Evolutionary conservation across 1,140 invertebrate species (phyloP), one percentile per base, ranked within the genome.

Genomic region (Drosophila fuyamai): DNA sequence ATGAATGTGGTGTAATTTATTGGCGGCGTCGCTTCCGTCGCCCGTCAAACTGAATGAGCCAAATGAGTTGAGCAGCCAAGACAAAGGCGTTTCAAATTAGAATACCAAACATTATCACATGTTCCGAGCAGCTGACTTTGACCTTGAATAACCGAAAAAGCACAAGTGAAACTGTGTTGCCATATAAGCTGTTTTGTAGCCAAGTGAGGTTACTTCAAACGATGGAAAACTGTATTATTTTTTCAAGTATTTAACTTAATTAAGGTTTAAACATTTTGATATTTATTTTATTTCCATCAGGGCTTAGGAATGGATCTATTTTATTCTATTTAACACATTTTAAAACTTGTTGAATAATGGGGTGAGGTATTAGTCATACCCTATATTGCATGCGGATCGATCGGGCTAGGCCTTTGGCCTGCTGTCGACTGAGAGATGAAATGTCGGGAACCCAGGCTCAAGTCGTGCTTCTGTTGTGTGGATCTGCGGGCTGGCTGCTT

Each of bases 91-190:
- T 72, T 71, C 65, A 35, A 72, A 72, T 72, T 71, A 50, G 68
- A 72, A 72, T 72, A 72, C 66, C 65, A 72, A 72, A 72, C 68
- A 72, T 72, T 71, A 72, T 71, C 68, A 71, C 68, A 72, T 72
- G 68, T 71, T 72, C 66, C 68, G 36, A 72, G 68, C 68, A 72
- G 68, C 68, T 72, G 68, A 72, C 65, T 72, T 18, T 58, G 53
- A 58, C 68, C 68, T 72, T 72, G 68, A 48, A 27, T 71, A 44
- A 51, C n/a, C 65, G 36, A 70, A 70, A 71, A 63, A 7, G 13
- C 16, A 50, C 50, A 48, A 70, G 32, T 43, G 1, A 48, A 48
- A 13, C 23, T 16, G 60, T 27, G 46, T 41, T 68, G 61, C 35
- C 13, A 36, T 46, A 43, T 46, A 38, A 27, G 65, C 65, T 27